phyloP scores from a whole-genome alignment of 2,113 vertebrate species.

The Pica pica region DNA sequence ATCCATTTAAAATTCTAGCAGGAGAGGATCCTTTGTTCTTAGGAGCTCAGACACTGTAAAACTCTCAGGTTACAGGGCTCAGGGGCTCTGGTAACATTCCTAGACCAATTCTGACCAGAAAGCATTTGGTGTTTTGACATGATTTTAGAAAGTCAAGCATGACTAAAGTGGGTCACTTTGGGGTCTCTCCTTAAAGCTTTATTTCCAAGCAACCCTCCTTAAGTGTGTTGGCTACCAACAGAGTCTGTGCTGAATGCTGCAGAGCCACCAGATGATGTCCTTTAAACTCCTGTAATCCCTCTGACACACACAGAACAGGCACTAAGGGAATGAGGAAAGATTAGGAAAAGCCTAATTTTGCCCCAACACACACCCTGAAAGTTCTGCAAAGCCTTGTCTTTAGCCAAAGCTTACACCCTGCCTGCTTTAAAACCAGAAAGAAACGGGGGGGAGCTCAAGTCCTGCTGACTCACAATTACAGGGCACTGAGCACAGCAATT shows the following conservation, averaged over 20 bases:
- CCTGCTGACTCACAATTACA: not conserved
- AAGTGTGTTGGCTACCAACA: not conserved
- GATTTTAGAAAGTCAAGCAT: not conserved
- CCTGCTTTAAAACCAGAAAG: not conserved
- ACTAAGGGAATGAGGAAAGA: not conserved
- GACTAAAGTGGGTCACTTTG: not conserved
- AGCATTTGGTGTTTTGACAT: not conserved
- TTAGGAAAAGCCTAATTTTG: not conserved
- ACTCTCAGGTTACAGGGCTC: not conserved
- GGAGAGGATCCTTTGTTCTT: not conserved
- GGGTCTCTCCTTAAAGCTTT: not conserved
- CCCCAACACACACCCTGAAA: rapidly evolving
- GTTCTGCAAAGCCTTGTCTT: not conserved
- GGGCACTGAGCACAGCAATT: not conserved
- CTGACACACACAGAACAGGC: not conserved
- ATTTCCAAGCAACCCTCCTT: not conserved
- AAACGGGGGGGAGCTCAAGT: not conserved
- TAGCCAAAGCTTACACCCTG: not conserved
- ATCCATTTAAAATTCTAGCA: not conserved
- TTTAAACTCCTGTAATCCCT: not conserved
- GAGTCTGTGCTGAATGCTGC: not conserved
- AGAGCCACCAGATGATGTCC: not conserved
- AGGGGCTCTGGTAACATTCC: not conserved
- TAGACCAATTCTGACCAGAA: not conserved
- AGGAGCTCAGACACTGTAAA: not conserved